Evolutionary conservation across 1,140 invertebrate species (phyloP).

Genomic region (Trachymyrmex septentrionalis): DNA sequence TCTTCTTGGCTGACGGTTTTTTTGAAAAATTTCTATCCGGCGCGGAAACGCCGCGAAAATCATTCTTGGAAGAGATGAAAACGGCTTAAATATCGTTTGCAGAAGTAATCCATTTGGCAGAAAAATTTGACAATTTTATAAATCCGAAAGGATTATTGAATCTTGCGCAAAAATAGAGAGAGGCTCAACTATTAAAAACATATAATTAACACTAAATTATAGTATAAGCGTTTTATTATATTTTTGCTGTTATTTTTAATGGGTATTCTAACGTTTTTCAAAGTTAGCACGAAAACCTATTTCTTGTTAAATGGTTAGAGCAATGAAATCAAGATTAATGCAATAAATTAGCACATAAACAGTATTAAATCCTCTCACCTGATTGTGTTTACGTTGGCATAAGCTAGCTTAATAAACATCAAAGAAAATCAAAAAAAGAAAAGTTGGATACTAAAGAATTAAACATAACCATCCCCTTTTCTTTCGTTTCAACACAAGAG

Average conservation of each 20-base stretch:
- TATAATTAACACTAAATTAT: too few relatives aligned
- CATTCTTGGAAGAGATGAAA: conserved; percentile 18
- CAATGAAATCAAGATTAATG: too few relatives aligned
- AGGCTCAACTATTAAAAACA: background rate
- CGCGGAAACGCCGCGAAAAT: conserved; percentile 31
- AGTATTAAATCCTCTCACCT: too few relatives aligned
- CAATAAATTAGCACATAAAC: too few relatives aligned
- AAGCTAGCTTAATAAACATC: too few relatives aligned
- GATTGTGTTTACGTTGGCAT: too few relatives aligned
- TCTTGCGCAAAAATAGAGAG: background rate
- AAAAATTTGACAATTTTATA: conserved; percentile 25
- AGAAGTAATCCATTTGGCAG: background rate
- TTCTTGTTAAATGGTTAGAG: too few relatives aligned
- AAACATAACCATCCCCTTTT: background rate
- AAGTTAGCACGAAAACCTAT: background rate
- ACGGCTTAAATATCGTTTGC: conserved; percentile 29
- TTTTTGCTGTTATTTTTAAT: too few relatives aligned
- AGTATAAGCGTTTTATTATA: too few relatives aligned
- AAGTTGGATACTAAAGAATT: too few relatives aligned
- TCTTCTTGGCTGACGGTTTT: conserved; percentile 21
- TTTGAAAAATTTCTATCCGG: conserved; percentile 34
- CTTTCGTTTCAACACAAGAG: background rate
- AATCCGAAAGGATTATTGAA: conserved; percentile 30
- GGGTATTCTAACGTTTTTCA: too few relatives aligned
- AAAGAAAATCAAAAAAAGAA: too few relatives aligned